Percentiles rank a stretch among this genome's conserved stretches.
phyloP scores from a whole-genome alignment of 2,797 vertebrate genomes.

The Apogon hyalosoma region DNA sequence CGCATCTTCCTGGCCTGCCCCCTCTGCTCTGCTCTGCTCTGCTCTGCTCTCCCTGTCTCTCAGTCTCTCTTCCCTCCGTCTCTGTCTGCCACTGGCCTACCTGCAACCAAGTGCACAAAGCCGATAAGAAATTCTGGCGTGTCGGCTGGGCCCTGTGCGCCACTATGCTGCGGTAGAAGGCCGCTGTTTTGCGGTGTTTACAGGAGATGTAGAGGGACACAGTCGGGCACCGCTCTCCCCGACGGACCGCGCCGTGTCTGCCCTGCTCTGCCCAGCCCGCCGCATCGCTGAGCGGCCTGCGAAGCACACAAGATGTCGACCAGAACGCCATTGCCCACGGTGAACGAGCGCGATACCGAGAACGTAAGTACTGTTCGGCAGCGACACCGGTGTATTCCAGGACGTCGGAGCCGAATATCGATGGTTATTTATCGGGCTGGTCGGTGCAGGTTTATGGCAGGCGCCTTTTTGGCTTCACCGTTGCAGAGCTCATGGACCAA shows the following conservation, averaged over 20 bases:
- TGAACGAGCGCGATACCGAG: slow-evolving; percentile 95
- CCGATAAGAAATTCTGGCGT: slow-evolving; percentile 59
- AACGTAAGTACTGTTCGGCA: slow-evolving; percentile 87
- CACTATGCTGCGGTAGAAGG: slow-evolving; percentile 73
- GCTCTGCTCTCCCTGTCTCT: slow-evolving; percentile 27
- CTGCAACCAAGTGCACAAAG: slow-evolving; percentile 67
- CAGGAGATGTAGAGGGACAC: slow-evolving; percentile 76
- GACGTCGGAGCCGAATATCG: slow-evolving; percentile 13
- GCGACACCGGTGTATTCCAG: slow-evolving; percentile 19
- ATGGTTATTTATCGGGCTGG: slow-evolving; percentile 32
- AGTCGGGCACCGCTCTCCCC: slow-evolving; percentile 56
- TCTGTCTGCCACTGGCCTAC: slow-evolving; percentile 69
- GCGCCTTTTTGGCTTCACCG: slow-evolving; percentile 37
- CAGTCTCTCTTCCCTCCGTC: slow-evolving; percentile 53
- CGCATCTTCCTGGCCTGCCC: slow-evolving; percentile 76
- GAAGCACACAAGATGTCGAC: slow-evolving; percentile 88
- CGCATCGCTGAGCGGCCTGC: slow-evolving; percentile 78
- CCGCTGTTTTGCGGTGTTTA: slow-evolving; percentile 69
- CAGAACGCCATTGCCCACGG: slow-evolving; percentile 95
- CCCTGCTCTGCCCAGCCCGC: slow-evolving; percentile 73
- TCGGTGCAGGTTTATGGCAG: slow-evolving; percentile 55
- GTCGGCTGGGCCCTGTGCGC: slow-evolving; percentile 55
- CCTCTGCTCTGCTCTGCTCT: too few relatives aligned
- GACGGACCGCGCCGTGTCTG: slow-evolving; percentile 67
- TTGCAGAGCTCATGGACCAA: slow-evolving; percentile 60